Base-by-base conservation (phyloP, 1,140 invertebrate genomes). In the Bradysia coprophila region DNA sequence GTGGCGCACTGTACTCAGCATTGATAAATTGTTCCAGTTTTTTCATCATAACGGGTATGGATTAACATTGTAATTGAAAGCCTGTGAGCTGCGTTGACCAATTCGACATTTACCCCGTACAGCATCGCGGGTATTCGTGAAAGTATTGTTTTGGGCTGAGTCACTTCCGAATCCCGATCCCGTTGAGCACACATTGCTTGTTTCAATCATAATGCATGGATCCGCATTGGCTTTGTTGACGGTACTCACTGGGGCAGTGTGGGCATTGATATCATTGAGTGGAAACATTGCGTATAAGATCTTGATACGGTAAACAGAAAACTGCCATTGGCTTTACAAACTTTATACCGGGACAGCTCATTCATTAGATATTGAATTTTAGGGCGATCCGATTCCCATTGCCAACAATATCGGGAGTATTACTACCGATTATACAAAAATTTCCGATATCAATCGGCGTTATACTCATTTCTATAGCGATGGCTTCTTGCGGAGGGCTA, bases 401-500 rank as follows among this genome's bases (percentile, higher is more conserved):
- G 13, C 23, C 21, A 23, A 10, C 33, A 5, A 36, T 36, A 36
- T 21, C 38, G 2, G 21, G 21, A 3, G 5, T 22, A 11, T 34
- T 43, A 6, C 11, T 46, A 11, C 28, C 41, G 24, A 36, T 43
- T 11, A 43, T 46, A 13, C 28, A 46, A 40, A 46, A 43, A 36
- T 21, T 64, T 56, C 53, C 61, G 1, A 54, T 58, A 9, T 52
- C 56, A 1, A 56, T 50, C 20, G 59, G 55, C 16, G 51, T 58
- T 3, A 33, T 62, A 3, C 52, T 62, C 2, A 50, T 63, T 39
- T 51, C 51, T 13, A 48, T 57, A 19, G 53, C 52, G 2, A 19
- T 54, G 31, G 50, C 45, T 13, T 51, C 61, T 1, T 63, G 58
- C 46, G 65, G 65, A 28, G 65, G 63, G 2, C 43, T 66, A 0